Base-by-base conservation (phyloP, 2,888 invertebrate genomes). In the Brassicogethes aeneus region DNA sequence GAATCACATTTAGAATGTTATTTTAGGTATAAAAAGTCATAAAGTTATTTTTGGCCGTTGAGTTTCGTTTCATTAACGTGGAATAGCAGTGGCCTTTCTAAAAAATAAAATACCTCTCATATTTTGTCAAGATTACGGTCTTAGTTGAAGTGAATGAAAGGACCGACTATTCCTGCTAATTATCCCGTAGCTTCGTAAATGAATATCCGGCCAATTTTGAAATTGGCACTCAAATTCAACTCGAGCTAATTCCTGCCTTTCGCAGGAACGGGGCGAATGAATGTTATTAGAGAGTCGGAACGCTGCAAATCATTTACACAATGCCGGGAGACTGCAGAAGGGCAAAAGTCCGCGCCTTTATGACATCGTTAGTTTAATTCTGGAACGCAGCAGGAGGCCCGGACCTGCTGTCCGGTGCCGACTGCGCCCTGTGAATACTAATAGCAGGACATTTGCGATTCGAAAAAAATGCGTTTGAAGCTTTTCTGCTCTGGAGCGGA, bases 351-450 rank as follows among this genome's bases (percentile, higher is more conserved):
- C 23, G 23, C 23, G 23, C 23, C 54, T 59, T 61, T 61, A 57
- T 58, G 53, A 53, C 49, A 55, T 59, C 57, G 59, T 65, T 66
- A 66, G 64, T 63, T 62, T 64, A 60, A 62, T 62, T 63, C 57
- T 23, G 5, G 23, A 10, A 7, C 23, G 5, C 23, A 10, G 23
- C 23, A 23, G 23, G 23, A 23, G 23, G 23, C 10, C 23, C 23
- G 10, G 23, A 7, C 23, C 23, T 23, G 23, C 23, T 10, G 23
- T 23, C 10, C 23, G 5, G 23, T 23, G 23, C 23, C 23, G n/a
- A n/a, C n/a, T n/a, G n/a, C n/a, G 23, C 23, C 5, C 23, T 10
- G 10, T 23, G 23, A 23, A 23, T 23, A 23, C 23, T 23, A 23
- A 23, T 23, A n/a, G n/a, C n/a, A n/a, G n/a, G n/a, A n/a, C n/a